Base-by-base conservation (phyloP, 1,140 invertebrate species). In the Eriosoma lanigerum region DNA sequence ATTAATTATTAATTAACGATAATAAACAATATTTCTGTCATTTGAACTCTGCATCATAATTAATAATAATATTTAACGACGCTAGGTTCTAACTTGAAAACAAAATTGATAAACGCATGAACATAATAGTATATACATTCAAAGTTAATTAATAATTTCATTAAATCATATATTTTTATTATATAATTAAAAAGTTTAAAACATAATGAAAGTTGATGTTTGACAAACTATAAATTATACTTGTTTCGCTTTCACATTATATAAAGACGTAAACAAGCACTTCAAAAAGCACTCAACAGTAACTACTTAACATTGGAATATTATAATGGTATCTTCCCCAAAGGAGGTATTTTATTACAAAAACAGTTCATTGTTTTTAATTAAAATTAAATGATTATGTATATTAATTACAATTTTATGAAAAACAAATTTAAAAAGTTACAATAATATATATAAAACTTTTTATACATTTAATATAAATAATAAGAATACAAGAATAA, bases 261-360 rank as follows among this genome's bases (percentile, higher is more conserved):
- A 64, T 38, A 64, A 64, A 64, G 32, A 64, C 60, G 32, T 38
- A 64, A 64, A 64, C 62, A 38, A 64, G 62, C 62, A 64, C 62
- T 64, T 64, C 62, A 64, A 38, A 64, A 64, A 64, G 62, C 62
- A 64, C 62, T 64, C 62, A 64, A 64, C 62, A 64, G 32, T 64
- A 38, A 44, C 62, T 64, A 64, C 62, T 64, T 64, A 64, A 64
- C 32, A 64, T 64, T 38, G 19, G 62, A 44, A 64, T 64, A 64
- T 64, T 64, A 64, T 38, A 64, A 64, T n/a, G 62, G 32, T 38
- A 64, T 21, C 10, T 64, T 38, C 32, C 32, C 17, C 9, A 64
- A 64, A 64, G 10, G 62, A 64, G n/a, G 19, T 64, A 17, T 38
- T 64, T 64, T 26, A 17, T 64, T 64, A 64, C 32, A 13, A 21